Percentiles rank a stretch among this genome's conserved stretches.
phyloP scores from a whole-genome alignment of 1,140 invertebrate species.

The Pemphigus obesinymphae region DNA sequence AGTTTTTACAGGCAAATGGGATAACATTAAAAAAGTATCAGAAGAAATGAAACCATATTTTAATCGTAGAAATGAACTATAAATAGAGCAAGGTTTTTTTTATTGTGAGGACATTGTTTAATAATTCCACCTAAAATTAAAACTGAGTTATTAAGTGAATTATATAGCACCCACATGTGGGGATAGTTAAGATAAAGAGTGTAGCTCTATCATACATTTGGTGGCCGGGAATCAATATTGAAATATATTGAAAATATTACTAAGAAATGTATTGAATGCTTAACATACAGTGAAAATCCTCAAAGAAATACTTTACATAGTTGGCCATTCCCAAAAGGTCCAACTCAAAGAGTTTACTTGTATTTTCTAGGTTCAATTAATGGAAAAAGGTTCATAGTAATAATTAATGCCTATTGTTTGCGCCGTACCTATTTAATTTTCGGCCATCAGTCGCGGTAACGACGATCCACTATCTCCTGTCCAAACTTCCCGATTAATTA shows the following conservation, averaged over 20 bases:
- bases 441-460: no score
- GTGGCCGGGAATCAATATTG: slow-evolving; percentile 47
- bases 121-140: no score
- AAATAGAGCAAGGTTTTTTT: no score
- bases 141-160: slow-evolving; percentile 13
- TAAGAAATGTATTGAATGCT: background rate
- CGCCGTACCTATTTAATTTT: no score
- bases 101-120: no score
- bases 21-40: no score
- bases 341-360: slow-evolving; percentile 46
- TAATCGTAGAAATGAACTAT: no score
- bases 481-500: no score
- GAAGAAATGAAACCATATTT: no score
- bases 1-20: no score
- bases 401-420: slow-evolving; percentile 51
- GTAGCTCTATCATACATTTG: slow-evolving; percentile 37
- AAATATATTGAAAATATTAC: slow-evolving; percentile 22
- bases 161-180: slow-evolving; percentile 38
- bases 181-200: slow-evolving; percentile 42
- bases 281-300: background rate
- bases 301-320: background rate
- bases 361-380: no score
- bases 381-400: slow-evolving; percentile 46
- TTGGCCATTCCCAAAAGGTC: background rate
- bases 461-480: no score